These are phyloP conservation scores for Gymnothorax reevesii DNA, from an alignment of 2,797 vertebrate genomes.

Conservation along the genomic window DNA sequence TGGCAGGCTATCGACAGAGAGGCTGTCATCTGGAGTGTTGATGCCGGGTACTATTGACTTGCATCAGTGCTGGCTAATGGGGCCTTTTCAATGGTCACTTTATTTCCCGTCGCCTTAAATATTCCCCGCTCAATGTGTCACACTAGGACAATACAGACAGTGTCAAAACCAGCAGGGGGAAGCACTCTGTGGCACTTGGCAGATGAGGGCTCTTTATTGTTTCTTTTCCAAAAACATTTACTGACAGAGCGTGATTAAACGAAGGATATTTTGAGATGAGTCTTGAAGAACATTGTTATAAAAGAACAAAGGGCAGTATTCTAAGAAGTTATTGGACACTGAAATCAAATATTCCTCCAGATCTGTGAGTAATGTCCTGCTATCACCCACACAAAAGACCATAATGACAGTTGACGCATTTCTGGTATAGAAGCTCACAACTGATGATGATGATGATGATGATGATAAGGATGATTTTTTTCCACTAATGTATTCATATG, in stretches of 20 bases:
- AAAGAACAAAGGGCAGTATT: neutral
- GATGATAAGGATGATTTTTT: neutral
- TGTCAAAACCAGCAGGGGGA: neutral
- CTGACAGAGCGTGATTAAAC: slow-evolving; percentile 23
- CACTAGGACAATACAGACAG: slow-evolving; percentile 24
- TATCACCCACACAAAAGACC: neutral
- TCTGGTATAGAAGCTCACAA: neutral
- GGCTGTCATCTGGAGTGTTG: slow-evolving; percentile 36
- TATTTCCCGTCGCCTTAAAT: slow-evolving; percentile 35
- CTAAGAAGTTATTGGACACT: neutral
- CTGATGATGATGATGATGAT: neutral
- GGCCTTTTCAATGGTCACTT: slow-evolving; percentile 29
- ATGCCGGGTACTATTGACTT: slow-evolving; percentile 43
- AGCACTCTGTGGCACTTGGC: neutral
- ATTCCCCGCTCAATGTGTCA: slow-evolving; percentile 30
- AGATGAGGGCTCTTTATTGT: slow-evolving; percentile 24
- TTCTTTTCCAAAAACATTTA: slow-evolving; percentile 20
- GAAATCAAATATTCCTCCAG: slow-evolving; percentile 29
- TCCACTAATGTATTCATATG: neutral
- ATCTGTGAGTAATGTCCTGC: neutral
- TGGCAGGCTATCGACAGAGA: slow-evolving; percentile 28
- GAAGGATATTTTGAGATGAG: slow-evolving; percentile 6
- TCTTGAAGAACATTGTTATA: neutral
- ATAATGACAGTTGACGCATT: neutral
- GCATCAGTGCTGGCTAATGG: slow-evolving; percentile 34